A percentile compares a stretch with the other conserved stretches of the same genome.
phyloP scores from a whole-genome alignment of 1,140 invertebrate species.

The Scaptomyza pallida region DNA sequence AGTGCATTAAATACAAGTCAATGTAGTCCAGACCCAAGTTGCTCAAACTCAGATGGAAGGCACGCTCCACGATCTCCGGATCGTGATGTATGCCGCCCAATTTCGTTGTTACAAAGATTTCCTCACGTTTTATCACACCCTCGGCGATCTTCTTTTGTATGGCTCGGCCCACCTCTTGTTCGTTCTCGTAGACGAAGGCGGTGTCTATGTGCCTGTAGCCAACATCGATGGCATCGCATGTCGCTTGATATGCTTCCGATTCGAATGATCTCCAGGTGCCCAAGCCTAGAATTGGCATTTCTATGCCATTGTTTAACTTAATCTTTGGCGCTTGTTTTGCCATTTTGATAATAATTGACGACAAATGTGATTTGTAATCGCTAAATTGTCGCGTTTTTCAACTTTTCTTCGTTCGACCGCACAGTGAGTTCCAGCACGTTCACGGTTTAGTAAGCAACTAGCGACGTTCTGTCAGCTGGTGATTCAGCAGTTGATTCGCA shows the following conservation, averaged over 20 bases:
- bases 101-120: slow-evolving; percentile 89
- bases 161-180: slow-evolving; percentile 90
- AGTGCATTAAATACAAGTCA: slow-evolving; percentile 92
- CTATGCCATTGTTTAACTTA: slow-evolving; percentile 86
- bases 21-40: slow-evolving; percentile 89
- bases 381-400: slow-evolving; percentile 23
- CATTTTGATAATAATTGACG: slow-evolving; percentile 54
- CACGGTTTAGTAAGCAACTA: slow-evolving; percentile 59
- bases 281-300: slow-evolving; percentile 89
- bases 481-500: slow-evolving; percentile 31
- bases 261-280: slow-evolving; percentile 89
- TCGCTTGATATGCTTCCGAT: slow-evolving; percentile 86
- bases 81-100: slow-evolving; percentile 84
- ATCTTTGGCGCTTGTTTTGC: slow-evolving; percentile 84
- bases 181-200: slow-evolving; percentile 90
- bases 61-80: slow-evolving; percentile 74
- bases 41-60: slow-evolving; percentile 85
- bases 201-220: slow-evolving; percentile 92
- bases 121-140: slow-evolving; percentile 88
- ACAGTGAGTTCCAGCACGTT: slow-evolving; percentile 53
- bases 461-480: slow-evolving; percentile 34
- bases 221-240: slow-evolving; percentile 88
- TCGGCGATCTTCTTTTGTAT: slow-evolving; percentile 88
- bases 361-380: slow-evolving; percentile 24
- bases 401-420: slow-evolving; percentile 32